Base-by-base conservation (phyloP, 2,888 invertebrate species). In the Nysson spinosus region DNA sequence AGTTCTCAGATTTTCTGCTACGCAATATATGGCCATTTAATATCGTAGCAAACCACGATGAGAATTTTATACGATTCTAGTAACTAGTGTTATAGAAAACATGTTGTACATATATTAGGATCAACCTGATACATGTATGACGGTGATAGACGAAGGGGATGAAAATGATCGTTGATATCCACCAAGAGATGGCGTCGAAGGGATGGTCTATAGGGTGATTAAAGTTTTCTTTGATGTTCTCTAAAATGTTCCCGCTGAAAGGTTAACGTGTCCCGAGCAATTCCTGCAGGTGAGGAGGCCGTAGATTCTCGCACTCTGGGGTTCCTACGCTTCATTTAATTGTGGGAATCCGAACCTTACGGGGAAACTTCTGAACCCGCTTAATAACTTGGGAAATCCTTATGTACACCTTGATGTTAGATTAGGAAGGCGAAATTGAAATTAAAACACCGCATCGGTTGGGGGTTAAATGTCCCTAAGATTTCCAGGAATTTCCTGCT, bases 151-250 rank as follows among this genome's bases (percentile, higher is more conserved):
- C 37, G 52, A 7, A 51, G 63, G 69, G 70, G 47, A 68, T 76
- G 65, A 58, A 56, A 66, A 72, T 69, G 78, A 73, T 73, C 75
- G 65, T 72, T 56, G 43, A 46, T 47, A 57, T 60, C 67, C 66
- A 66, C 68, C 74, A 62, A 70, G 75, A 81, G 78, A 77, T 79
- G 77, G 79, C 74, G 73, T 68, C 60, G 71, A 69, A 54, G 72
- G 72, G 58, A 69, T 63, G 71, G 70, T 54, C 62, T 61, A 69
- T 37, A 66, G 69, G 63, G 62, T 78, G 82, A 80, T 81, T 76
- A 81, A 78, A 74, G 79, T 83, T 83, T n/a, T 84, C 85, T 85
- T 85, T 85, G 85, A 85, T 85, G 83, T 85, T 82, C 72, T 65
- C 80, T 78, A 79, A 83, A 84, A 84, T 80, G 83, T 78, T 80